Conservation (phyloP, 1,140 invertebrate species). For the Aphaenogaster ashmeadi region DNA sequence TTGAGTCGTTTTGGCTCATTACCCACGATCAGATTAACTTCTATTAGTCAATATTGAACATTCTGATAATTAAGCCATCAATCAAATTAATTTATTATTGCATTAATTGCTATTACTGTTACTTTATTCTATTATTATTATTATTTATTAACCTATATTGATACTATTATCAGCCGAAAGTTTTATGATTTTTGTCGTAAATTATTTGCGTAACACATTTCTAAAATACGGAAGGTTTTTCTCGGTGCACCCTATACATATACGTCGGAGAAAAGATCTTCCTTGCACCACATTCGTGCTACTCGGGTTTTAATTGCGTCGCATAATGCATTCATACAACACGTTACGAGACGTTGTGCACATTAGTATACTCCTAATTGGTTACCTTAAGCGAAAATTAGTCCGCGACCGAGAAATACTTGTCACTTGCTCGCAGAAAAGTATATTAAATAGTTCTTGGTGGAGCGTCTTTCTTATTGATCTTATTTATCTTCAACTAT, state of each 20-base stretch:
- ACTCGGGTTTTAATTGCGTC: slow-evolving; percentile 45
- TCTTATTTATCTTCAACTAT: background rate
- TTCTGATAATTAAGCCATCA: slow-evolving; percentile 6
- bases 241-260: slow-evolving; percentile 18
- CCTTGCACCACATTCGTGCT: slow-evolving; percentile 26
- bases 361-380: slow-evolving; percentile 58
- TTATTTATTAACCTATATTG: background rate
- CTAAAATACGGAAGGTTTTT: background rate
- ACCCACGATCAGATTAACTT: slow-evolving; percentile 8
- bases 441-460: slow-evolving; percentile 16
- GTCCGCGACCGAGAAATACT: slow-evolving; percentile 36
- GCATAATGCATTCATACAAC: slow-evolving; percentile 55
- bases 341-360: slow-evolving; percentile 33
- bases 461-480: background rate
- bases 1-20: background rate
- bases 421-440: background rate
- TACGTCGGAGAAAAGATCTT: background rate
- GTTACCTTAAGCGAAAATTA: slow-evolving; percentile 51
- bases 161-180: background rate
- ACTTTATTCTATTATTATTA: background rate
- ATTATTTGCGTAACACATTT: background rate
- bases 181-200: background rate
- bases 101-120: background rate
- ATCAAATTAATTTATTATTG: slow-evolving; percentile 13
- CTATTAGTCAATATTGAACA: background rate